Conservation (phyloP, 2,888 invertebrate species). For the Taenaris catops region DNA sequence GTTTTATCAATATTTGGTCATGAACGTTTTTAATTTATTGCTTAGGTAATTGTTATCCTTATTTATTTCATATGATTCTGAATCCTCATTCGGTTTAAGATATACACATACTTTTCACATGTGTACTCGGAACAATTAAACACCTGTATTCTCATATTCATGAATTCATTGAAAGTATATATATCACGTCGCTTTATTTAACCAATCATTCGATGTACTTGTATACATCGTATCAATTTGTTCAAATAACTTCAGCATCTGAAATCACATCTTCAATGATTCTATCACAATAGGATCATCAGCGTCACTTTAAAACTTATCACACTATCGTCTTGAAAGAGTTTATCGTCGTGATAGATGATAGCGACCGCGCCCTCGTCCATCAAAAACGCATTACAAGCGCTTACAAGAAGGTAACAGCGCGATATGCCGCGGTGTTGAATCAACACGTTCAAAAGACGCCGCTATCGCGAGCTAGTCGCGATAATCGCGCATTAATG, state of each 20-base stretch:
- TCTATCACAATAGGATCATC: slow-evolving; percentile 29
- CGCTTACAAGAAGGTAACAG: slow-evolving; percentile 58
- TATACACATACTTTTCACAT: too few species aligned
- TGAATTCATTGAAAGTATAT: too few species aligned
- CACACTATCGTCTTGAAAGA: slow-evolving; percentile 31
- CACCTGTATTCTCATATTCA: too few species aligned
- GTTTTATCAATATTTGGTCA: too few species aligned
- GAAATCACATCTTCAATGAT: slow-evolving; percentile 25
- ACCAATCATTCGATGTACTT: too few species aligned
- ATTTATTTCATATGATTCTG: too few species aligned
- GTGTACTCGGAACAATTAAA: too few species aligned
- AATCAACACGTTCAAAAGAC: slow-evolving; percentile 65
- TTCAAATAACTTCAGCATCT: slow-evolving; percentile 17
- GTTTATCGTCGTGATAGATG: slow-evolving; percentile 38
- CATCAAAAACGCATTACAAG: slow-evolving; percentile 68
- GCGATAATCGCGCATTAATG: slow-evolving; percentile 62
- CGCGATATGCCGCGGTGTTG: slow-evolving; percentile 44
- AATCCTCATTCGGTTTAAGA: too few species aligned
- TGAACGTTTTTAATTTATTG: too few species aligned
- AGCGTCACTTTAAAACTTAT: slow-evolving; percentile 25
- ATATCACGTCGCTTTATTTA: too few species aligned
- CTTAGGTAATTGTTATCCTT: too few species aligned
- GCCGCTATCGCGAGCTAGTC: slow-evolving; percentile 60
- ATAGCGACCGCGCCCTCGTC: slow-evolving; percentile 62
- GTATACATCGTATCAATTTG: too few species aligned